phyloP scores from a whole-genome alignment of 2,888 invertebrate species.

The Phengaris alcon region DNA sequence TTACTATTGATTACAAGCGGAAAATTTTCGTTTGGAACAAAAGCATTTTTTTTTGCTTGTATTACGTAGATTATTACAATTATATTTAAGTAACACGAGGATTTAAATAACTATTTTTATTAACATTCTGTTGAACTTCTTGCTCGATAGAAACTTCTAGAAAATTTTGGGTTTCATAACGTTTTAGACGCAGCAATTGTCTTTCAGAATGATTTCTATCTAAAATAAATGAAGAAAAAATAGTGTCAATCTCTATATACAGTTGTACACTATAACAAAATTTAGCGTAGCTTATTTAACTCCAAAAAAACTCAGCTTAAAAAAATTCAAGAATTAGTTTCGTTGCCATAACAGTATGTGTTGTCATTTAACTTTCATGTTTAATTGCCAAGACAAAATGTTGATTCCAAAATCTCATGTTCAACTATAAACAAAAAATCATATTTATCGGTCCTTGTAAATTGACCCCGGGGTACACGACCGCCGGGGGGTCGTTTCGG shows the following conservation, averaged over 20 bases:
- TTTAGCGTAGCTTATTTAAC: too few species aligned
- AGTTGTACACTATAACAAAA: too few species aligned
- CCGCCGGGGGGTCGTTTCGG: not conserved
- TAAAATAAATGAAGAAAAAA: too few species aligned
- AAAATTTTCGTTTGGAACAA: constrained; percentile 2
- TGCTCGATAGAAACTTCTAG: not conserved
- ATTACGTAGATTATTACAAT: not conserved
- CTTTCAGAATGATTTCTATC: too few species aligned
- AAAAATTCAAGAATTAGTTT: too few species aligned
- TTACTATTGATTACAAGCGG: constrained; percentile 8
- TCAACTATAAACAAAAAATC: not conserved
- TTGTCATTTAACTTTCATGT: too few species aligned
- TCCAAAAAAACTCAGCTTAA: too few species aligned
- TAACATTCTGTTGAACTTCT: not conserved
- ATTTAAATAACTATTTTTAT: not conserved
- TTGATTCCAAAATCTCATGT: too few species aligned
- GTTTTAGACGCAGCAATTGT: too few species aligned
- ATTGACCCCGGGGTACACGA: not conserved
- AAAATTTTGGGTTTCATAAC: not conserved
- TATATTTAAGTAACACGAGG: not conserved
- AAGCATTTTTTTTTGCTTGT: constrained; percentile 2
- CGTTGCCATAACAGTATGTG: too few species aligned
- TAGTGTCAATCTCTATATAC: too few species aligned
- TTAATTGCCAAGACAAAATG: too few species aligned
- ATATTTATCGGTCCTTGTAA: not conserved